Evolutionary conservation across 2,888 invertebrate species (phyloP).

Genomic region (Tolmerus cingulatus): DNA sequence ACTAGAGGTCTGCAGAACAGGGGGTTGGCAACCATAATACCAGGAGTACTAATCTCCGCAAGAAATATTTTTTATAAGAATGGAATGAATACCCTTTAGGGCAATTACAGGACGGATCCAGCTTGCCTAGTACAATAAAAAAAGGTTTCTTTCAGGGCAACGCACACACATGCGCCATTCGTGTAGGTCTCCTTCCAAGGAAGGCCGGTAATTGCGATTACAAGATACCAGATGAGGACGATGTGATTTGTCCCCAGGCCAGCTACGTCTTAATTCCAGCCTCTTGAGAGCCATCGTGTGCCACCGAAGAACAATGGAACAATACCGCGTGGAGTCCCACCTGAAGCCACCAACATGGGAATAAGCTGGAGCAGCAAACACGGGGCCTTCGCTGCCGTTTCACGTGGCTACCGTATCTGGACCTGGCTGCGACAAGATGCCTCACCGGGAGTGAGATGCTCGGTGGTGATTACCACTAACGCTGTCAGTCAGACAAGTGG

Average conservation of each 20-base stretch:
- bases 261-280: constrained; percentile 16
- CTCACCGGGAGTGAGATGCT: background rate
- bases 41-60: constrained; percentile 3
- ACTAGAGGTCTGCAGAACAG: background rate
- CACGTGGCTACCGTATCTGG: constrained; percentile 14
- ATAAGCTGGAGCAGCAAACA: background rate
- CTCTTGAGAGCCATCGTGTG: constrained; percentile 20
- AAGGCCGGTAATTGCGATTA: constrained; percentile 21
- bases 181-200: background rate
- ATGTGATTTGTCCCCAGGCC: constrained; percentile 20
- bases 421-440: constrained; percentile 5
- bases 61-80: constrained; percentile 27
- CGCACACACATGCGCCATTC: background rate
- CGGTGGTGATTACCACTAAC: background rate
- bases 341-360: background rate
- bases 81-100: background rate
- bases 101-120: constrained; percentile 5
- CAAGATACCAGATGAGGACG: constrained; percentile 14
- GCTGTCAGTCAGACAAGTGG: constrained; percentile 1
- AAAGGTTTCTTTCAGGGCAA: background rate
- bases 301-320: constrained; percentile 18
- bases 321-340: constrained; percentile 1
- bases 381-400: background rate
- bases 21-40: background rate
- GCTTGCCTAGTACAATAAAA: constrained; percentile 10